Conservation (phyloP, 1,140 invertebrate genomes). For the Drosophila dunni region DNA sequence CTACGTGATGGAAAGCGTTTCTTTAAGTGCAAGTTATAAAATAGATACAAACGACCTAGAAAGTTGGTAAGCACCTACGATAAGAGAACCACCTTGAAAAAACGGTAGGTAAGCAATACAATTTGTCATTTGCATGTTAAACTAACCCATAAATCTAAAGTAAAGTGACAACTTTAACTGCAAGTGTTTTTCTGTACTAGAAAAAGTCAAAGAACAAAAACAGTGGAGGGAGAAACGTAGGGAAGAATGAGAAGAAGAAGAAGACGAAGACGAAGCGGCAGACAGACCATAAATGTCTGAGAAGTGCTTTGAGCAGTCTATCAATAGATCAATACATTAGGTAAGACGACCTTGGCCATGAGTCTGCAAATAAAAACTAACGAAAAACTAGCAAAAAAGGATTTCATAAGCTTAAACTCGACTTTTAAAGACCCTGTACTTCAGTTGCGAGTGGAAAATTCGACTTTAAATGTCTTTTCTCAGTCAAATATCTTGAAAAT, state of each 20-base stretch:
- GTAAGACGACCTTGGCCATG: conserved; percentile 69
- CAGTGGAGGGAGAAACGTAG: not conserved
- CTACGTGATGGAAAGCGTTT: not conserved
- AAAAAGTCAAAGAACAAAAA: not conserved
- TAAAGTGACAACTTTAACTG: not conserved
- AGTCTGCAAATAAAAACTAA: conserved; percentile 58
- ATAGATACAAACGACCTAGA: not conserved
- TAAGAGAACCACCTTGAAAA: conserved; percentile 3
- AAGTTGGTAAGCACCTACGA: not conserved
- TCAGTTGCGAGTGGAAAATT: too few relatives aligned
- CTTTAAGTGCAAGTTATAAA: not conserved
- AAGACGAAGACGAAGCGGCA: conserved; percentile 10
- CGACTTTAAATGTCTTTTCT: too few relatives aligned
- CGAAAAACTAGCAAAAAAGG: too few relatives aligned
- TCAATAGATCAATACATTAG: conserved; percentile 54
- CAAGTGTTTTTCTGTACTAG: not conserved
- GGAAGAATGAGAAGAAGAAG: conserved; percentile 2
- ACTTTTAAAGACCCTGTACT: too few relatives aligned
- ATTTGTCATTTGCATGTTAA: conserved; percentile 2
- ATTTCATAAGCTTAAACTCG: too few relatives aligned
- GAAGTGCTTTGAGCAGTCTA: conserved; percentile 49
- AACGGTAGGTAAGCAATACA: not conserved
- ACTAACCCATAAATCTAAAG: not conserved
- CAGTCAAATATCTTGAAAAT: too few relatives aligned
- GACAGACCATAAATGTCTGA: conserved; percentile 15